Evolutionary conservation across 92 coral and sea anemone species (phyloP).

Genomic region (Chrysogorgia sp.): DNA sequence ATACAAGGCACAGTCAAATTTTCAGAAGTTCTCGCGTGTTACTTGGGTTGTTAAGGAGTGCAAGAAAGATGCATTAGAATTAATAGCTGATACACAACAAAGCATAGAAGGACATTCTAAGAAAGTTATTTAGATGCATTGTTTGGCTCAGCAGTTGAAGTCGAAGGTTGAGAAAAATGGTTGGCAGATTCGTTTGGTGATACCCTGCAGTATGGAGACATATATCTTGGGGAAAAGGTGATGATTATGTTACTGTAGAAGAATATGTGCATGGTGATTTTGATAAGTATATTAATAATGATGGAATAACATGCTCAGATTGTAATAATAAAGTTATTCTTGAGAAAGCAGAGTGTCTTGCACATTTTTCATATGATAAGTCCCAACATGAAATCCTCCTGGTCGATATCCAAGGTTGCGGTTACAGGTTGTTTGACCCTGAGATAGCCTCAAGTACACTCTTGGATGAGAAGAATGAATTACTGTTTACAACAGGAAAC

Average conservation of each 20-base stretch:
- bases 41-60: slow-evolving; percentile 65
- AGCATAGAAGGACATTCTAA: slow-evolving; percentile 64
- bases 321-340: too few relatives aligned
- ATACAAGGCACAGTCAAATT: slow-evolving; percentile 46
- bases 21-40: slow-evolving; percentile 37
- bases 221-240: too few relatives aligned
- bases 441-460: not conserved
- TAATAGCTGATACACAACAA: slow-evolving; percentile 53
- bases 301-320: slow-evolving; percentile 5
- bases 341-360: too few relatives aligned
- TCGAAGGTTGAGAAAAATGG: slow-evolving; percentile 1
- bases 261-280: slow-evolving; percentile 33
- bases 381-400: not conserved
- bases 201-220: too few relatives aligned
- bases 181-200: too few relatives aligned
- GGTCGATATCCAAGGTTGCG: too few relatives aligned
- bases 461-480: not conserved
- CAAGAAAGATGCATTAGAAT: slow-evolving; percentile 45
- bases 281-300: slow-evolving; percentile 31
- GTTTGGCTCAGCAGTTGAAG: slow-evolving; percentile 53
- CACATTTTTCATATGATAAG: not conserved
- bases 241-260: slow-evolving; percentile 17
- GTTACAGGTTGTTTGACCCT: too few relatives aligned
- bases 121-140: slow-evolving; percentile 70
- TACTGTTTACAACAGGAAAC: not conserved